These are phyloP conservation scores for Drosophila parthenogenetica DNA, from an alignment of 2,888 invertebrate genomes.

Conservation along the genomic window DNA sequence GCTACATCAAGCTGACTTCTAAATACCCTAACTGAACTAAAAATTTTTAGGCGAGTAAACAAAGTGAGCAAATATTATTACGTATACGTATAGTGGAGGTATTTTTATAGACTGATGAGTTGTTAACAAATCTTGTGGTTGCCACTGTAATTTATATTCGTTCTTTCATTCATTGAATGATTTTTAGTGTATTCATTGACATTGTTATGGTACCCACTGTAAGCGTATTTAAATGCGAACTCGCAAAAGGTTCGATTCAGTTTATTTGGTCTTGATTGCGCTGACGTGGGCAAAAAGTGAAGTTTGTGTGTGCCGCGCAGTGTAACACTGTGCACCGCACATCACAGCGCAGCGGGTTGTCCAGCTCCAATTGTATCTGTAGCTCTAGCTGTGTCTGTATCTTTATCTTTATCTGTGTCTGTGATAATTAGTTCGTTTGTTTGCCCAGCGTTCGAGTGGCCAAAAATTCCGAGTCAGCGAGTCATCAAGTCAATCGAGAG, in stretches of 20 bases:
- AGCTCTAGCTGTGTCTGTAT: not conserved
- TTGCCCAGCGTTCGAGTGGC: slow-evolving; percentile 56
- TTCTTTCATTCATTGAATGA: too few relatives aligned
- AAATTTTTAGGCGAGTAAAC: not conserved
- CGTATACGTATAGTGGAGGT: too few relatives aligned
- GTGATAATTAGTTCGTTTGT: slow-evolving; percentile 78
- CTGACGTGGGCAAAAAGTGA: slow-evolving; percentile 63
- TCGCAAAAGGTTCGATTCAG: slow-evolving; percentile 23
- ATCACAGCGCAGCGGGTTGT: slow-evolving; percentile 46
- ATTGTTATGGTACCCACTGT: not conserved
- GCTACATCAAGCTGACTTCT: not conserved
- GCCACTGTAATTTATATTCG: too few relatives aligned
- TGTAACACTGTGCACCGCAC: slow-evolving; percentile 29
- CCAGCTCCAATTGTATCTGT: slow-evolving; percentile 11
- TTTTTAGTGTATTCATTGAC: too few relatives aligned
- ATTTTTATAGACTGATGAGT: too few relatives aligned
- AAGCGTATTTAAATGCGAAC: slow-evolving; percentile 63
- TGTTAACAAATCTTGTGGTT: too few relatives aligned
- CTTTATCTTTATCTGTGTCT: slow-evolving; percentile 25
- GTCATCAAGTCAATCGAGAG: slow-evolving; percentile 42
- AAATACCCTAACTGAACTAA: not conserved
- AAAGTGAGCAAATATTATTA: not conserved
- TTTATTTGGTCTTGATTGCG: slow-evolving; percentile 66
- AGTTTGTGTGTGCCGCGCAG: slow-evolving; percentile 3
- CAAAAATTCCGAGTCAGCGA: slow-evolving; percentile 55